Percentiles rank a stretch among this genome's conserved stretches.
phyloP scores from a whole-genome alignment of 53 echinoderm and acorn worm species.

The Temnopleurus reevesii region DNA sequence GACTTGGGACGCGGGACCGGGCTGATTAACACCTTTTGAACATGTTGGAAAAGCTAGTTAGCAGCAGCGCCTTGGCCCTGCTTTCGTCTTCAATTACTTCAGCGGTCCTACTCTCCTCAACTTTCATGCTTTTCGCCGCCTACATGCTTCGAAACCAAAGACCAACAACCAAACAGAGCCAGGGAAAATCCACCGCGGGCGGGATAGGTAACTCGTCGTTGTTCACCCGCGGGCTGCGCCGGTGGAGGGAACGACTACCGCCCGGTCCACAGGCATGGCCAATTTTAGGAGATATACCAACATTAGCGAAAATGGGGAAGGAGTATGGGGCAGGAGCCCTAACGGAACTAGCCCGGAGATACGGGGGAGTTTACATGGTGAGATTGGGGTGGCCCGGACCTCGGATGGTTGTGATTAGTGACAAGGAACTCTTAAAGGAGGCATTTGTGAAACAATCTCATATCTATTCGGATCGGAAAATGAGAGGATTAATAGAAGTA shows the following conservation, averaged over 20 bases:
- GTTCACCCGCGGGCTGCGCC: slow-evolving; percentile 22
- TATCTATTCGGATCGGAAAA: slow-evolving; percentile 53
- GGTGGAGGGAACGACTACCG: slow-evolving; percentile 40
- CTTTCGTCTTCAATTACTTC: slow-evolving; percentile 49
- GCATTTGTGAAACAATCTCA: slow-evolving; percentile 61
- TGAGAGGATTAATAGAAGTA: slow-evolving; percentile 59
- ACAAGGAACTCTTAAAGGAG: slow-evolving; percentile 43
- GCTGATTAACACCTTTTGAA: slow-evolving; percentile 25
- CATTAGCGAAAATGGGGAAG: slow-evolving; percentile 55
- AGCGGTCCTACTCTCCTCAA: slow-evolving; percentile 54
- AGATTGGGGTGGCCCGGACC: slow-evolving; percentile 58
- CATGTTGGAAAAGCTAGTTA: slow-evolving; percentile 53
- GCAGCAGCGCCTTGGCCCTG: slow-evolving; percentile 52
- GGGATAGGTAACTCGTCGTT: background rate
- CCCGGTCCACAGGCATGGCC: slow-evolving; percentile 74
- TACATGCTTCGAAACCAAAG: slow-evolving; percentile 45
- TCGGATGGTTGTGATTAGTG: slow-evolving; percentile 58
- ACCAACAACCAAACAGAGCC: background rate
- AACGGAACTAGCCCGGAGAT: slow-evolving; percentile 62
- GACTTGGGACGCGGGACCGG: background rate
- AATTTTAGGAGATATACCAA: slow-evolving; percentile 63
- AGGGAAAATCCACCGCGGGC: slow-evolving; percentile 41
- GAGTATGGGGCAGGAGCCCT: slow-evolving; percentile 63
- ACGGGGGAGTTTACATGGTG: slow-evolving; percentile 63
- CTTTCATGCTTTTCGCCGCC: slow-evolving; percentile 51